Base-by-base conservation (phyloP, 1,140 invertebrate species). In the Lordiphosa collinella region DNA sequence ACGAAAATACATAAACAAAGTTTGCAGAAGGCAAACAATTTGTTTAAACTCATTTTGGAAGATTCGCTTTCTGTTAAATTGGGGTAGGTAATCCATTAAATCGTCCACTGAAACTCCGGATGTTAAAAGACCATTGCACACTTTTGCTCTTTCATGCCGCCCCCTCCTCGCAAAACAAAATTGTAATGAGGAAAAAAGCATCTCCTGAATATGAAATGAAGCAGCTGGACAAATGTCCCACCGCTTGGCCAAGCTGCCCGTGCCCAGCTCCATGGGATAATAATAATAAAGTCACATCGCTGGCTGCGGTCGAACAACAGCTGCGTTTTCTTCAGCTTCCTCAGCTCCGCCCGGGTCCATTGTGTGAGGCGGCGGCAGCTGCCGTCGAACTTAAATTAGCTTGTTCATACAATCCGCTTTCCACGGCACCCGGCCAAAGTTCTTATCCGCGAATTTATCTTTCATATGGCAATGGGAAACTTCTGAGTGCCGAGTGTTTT, bases 371-470 rank as follows among this genome's bases (percentile, higher is more conserved):
- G 46, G 59, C n/a, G 51, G 60, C 76, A 82, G 76, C 76, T 82
- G 76, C 61, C 76, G 78, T 82, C 79, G 78, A 84, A 84, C 78
- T 84, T 84, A 84, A 85, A 84, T 84, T 84, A 84, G 79, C 78
- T 71, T 85, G 79, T 85, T 67, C 64, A 78, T 48, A 79, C 67
- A 82, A 82, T 84, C 71, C 76, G 67, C 76, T 84, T 82, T 84
- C 79, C 70, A 72, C 61, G 64, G 57, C 55, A 18, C 35, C 31
- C 53, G 49, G 49, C 50, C 46, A 84, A 84, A 84, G 59, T 84
- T 84, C 79, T 84, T 84, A 84, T 84, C 78, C 70, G 73, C 56
- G 79, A 69, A 85, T 84, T 85, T 73, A 84, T 84, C 78, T 84
- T 84, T 85, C 79, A 84, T 84, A 78, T 73, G 78, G 79, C 73